Conservation (phyloP, 2,113 vertebrate genomes). For the Channa argus region DNA sequence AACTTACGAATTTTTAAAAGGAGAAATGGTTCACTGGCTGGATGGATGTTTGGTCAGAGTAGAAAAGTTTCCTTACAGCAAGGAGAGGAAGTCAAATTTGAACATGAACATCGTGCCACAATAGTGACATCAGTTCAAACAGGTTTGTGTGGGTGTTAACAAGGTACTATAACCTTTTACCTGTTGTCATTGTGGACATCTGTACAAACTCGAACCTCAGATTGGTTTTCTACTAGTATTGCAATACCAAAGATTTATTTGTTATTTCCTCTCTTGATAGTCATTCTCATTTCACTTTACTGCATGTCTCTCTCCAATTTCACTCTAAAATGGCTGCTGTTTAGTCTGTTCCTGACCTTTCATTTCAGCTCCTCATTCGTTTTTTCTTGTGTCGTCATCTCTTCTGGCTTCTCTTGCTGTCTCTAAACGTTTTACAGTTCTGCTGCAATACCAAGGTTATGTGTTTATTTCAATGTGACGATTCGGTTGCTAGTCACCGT, state of each 20-base stretch:
- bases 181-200: conserved; percentile 25
- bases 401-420: background rate
- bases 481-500: background rate
- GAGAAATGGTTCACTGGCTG: too few relatives aligned
- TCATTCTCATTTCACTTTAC: background rate
- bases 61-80: background rate
- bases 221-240: background rate
- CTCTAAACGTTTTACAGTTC: background rate
- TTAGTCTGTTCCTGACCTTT: conserved; percentile 5
- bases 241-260: too few relatives aligned
- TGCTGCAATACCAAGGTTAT: background rate
- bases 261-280: background rate
- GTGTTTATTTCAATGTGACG: background rate
- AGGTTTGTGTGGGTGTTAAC: conserved; percentile 26
- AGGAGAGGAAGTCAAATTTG: background rate
- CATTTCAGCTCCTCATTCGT: conserved; percentile 1
- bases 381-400: background rate
- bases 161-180: conserved; percentile 21
- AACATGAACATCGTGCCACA: conserved; percentile 26
- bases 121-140: conserved; percentile 2
- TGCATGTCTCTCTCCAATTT: background rate
- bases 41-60: too few relatives aligned
- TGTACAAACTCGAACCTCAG: background rate
- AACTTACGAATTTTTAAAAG: too few relatives aligned
- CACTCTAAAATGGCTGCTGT: background rate